Percentiles rank a stretch among this genome's conserved stretches.
These are phyloP conservation scores for Tiliqua scincoides DNA, from an alignment of 2,113 vertebrate genomes.

Conservation along the genomic window DNA sequence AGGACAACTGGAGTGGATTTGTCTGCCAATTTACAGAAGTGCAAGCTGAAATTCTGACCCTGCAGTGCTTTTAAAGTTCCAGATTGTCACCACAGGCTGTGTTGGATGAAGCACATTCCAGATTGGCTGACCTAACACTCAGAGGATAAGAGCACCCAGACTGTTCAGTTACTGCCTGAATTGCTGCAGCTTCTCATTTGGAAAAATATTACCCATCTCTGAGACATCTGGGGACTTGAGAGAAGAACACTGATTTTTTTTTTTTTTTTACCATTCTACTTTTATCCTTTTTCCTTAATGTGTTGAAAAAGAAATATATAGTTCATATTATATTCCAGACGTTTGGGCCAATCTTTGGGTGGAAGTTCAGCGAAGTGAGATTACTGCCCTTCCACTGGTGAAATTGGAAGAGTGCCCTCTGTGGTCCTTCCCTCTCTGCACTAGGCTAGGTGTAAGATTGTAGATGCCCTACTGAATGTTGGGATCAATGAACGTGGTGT, in stretches of 20 bases:
- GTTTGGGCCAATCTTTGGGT: background rate
- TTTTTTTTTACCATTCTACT: background rate
- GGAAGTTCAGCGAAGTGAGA: too few species aligned
- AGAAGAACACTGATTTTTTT: background rate
- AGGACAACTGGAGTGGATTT: background rate
- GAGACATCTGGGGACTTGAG: background rate
- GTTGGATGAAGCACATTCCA: background rate
- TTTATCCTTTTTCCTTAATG: background rate
- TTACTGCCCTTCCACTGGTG: too few species aligned
- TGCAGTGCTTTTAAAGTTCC: background rate
- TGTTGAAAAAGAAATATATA: accelerated
- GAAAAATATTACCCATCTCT: background rate
- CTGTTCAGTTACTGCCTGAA: background rate
- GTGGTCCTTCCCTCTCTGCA: too few species aligned
- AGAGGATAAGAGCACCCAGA: background rate
- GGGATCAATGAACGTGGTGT: too few species aligned
- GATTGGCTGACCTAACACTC: too few species aligned
- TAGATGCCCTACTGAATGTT: too few species aligned
- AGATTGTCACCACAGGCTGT: background rate
- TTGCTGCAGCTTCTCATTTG: background rate
- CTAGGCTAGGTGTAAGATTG: too few species aligned
- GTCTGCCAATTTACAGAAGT: background rate
- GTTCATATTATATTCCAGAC: background rate
- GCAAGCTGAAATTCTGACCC: background rate
- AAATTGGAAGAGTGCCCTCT: too few species aligned